These are phyloP conservation scores for Polymixis lichenea DNA, from an alignment of 2,888 invertebrate species.

Conservation along the genomic window DNA sequence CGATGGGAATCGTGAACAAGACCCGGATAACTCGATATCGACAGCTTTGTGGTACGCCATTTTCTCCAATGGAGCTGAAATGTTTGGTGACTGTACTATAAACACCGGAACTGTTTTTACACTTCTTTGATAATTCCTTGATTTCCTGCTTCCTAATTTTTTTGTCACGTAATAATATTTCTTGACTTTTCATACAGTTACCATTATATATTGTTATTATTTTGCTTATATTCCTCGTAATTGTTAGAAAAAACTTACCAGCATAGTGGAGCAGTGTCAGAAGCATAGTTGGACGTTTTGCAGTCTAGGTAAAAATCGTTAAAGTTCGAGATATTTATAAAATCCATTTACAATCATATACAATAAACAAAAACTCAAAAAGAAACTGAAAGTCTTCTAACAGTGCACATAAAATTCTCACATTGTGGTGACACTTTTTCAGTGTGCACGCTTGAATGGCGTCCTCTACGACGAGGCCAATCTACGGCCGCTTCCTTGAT, in stretches of 20 bases:
- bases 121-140: conserved; percentile 31
- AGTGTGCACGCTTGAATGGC: conserved; percentile 75
- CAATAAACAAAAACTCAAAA: conserved; percentile 16
- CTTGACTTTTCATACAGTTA: neutral
- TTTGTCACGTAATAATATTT: neutral
- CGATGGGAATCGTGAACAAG: conserved; percentile 27
- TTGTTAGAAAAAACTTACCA: neutral
- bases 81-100: conserved; percentile 10
- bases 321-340: conserved; percentile 22
- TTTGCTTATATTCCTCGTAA: neutral
- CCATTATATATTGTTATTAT: neutral
- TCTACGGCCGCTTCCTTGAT: conserved; percentile 77
- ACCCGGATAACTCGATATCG: conserved; percentile 48
- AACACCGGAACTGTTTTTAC: conserved; percentile 34
- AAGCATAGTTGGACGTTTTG: neutral
- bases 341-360: conserved; percentile 46
- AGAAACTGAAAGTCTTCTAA: conserved; percentile 51
- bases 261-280: neutral
- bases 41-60: conserved; percentile 25
- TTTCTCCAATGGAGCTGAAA: conserved; percentile 24
- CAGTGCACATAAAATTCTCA: conserved; percentile 37
- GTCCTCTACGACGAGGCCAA: conserved; percentile 78
- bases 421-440: conserved; percentile 68
- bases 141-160: conserved; percentile 47
- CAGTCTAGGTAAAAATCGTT: conserved; percentile 4